phyloP scores from a whole-genome alignment of 2,113 vertebrate genomes.

The Psophia crepitans region DNA sequence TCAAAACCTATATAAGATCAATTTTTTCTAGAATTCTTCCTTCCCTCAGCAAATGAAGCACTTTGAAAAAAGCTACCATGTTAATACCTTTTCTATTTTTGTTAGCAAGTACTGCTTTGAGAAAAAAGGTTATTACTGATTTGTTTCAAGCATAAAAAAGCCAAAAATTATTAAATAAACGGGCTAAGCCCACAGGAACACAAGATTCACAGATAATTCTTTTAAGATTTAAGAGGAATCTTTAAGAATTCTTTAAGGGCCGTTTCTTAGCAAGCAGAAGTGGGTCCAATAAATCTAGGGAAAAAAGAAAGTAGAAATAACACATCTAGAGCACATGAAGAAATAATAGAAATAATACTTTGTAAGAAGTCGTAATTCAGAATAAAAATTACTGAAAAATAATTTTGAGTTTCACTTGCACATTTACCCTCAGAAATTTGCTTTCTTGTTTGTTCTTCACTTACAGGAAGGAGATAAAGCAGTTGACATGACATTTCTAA shows the following conservation, averaged over 20 bases:
- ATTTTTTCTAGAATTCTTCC: background rate
- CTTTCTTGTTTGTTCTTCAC: background rate
- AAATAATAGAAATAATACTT: background rate
- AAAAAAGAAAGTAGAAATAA: background rate
- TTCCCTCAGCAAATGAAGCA: background rate
- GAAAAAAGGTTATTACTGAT: background rate
- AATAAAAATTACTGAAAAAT: background rate
- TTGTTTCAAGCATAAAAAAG: background rate
- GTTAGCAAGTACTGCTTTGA: background rate
- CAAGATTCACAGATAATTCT: background rate
- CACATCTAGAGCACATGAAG: background rate
- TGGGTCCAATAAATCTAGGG: fast-evolving
- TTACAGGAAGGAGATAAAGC: background rate
- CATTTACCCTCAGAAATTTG: background rate
- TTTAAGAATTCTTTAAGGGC: background rate
- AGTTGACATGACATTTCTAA: background rate
- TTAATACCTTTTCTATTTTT: background rate
- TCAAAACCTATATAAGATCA: background rate
- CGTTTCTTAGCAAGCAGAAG: background rate
- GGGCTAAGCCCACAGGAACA: background rate
- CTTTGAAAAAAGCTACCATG: background rate
- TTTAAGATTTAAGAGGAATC: background rate
- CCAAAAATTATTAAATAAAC: background rate
- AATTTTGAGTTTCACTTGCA: background rate
- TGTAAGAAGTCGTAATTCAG: background rate